Evolutionary conservation across 2,113 vertebrate species (phyloP), one percentile per base, ranked within the genome.

Genomic region (Xyrauchen texanus): DNA sequence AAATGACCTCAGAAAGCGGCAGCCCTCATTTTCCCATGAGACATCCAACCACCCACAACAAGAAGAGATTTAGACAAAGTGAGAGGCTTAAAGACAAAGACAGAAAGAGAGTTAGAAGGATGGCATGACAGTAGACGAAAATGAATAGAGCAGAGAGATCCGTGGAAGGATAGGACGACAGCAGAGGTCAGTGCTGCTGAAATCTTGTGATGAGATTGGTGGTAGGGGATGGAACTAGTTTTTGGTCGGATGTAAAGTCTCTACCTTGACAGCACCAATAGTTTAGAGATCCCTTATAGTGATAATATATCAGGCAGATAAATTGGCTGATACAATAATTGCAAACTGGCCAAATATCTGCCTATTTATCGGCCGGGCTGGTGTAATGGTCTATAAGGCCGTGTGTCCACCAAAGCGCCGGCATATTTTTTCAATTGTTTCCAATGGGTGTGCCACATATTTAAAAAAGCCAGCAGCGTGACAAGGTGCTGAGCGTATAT

Each of bases 171-270:
- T 34, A 34, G 21, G 21, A 34, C 21, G 21, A 83, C 66, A 83
- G 77, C 70, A 64, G 68, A 81, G 45, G 53, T 61, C 68, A 62
- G 75, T 60, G 53, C 52, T 81, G 47, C 68, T 6, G n/a, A 12
- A 2, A 34, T 77, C 52, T 68, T 46, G 11, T 5, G 66, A 51
- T 52, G 8, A 6, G 60, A 51, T 34, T 11, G 55, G 70, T 62
- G 9, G 45, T 57, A 21, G 47, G 58, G 34, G 7, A 7, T 64
- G n/a, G 51, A 34, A 34, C 15, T 51, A 52, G 67, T 51, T 52
- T 51, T 12, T 68, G 46, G 65, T 16, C 4, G 8, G 46, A 49
- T 4, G 3, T 34, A 34, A 34, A 34, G 21, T 34, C 21, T 34
- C 21, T 34, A 34, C 21, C 21, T 34, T 1, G 21, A 34, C 21